Percentiles rank a stretch among this genome's conserved stretches.
Evolutionary conservation across 2,888 invertebrate species (phyloP).

Genomic region (Xanthia icteritia): DNA sequence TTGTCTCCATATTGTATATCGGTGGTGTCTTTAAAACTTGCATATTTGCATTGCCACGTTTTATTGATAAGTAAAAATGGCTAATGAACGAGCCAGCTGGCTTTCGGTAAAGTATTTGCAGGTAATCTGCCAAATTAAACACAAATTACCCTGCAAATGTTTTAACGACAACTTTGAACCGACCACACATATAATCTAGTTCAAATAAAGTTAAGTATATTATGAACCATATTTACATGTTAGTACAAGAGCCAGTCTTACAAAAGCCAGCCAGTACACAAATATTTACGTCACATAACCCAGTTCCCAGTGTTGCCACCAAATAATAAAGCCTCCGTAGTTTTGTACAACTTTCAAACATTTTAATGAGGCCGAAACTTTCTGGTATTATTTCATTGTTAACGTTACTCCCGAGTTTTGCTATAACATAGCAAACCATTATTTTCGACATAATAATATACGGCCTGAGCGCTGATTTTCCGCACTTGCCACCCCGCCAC

Average conservation of each 20-base stretch:
- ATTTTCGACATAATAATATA: conserved; percentile 26
- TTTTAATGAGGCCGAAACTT: conserved; percentile 64
- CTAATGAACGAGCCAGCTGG: no score
- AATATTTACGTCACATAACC: conserved; percentile 33
- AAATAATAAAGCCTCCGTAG: conserved; percentile 50
- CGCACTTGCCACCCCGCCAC: conserved; percentile 6
- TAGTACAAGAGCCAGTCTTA: background rate
- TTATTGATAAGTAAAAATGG: no score
- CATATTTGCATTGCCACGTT: background rate
- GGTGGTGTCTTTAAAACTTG: background rate
- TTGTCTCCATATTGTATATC: no score
- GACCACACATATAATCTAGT: background rate
- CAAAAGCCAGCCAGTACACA: conserved; percentile 24
- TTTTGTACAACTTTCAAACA: conserved; percentile 52
- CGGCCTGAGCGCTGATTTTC: conserved; percentile 31
- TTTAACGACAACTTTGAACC: background rate
- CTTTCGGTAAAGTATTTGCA: no score
- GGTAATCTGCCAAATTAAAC: no score
- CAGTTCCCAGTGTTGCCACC: conserved; percentile 30
- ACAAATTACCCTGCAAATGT: no score
- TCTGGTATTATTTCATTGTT: conserved; percentile 57
- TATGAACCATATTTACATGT: background rate
- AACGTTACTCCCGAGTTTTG: conserved; percentile 35
- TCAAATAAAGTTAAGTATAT: background rate
- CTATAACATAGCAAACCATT: conserved; percentile 44